A percentile compares a stretch with the other conserved stretches of the same genome.
phyloP scores from a whole-genome alignment of 2,797 vertebrate species.

The Tangara arthus region DNA sequence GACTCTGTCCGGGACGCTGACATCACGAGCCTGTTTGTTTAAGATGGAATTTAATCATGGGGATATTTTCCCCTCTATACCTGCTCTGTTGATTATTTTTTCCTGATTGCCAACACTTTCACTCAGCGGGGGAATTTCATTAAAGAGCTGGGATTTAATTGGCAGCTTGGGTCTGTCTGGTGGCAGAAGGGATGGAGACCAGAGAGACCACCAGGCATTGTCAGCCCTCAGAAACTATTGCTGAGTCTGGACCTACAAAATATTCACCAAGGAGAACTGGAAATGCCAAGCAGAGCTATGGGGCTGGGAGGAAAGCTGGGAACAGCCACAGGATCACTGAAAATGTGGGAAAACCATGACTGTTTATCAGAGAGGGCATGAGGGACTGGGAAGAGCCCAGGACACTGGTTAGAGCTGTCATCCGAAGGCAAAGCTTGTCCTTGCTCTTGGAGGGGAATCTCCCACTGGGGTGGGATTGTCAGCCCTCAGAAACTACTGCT shows the following conservation, averaged over 20 bases:
- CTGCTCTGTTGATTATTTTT: constrained; percentile 42
- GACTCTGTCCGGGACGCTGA: constrained; percentile 46
- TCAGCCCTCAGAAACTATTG: not conserved
- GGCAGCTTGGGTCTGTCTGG: not conserved
- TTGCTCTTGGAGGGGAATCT: not conserved
- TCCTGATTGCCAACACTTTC: not conserved
- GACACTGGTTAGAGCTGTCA: fast-evolving
- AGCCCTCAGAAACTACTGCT: not conserved
- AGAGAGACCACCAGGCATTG: not conserved
- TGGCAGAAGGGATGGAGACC: not conserved
- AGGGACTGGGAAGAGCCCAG: not conserved
- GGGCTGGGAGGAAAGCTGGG: not conserved
- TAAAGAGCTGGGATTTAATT: not conserved
- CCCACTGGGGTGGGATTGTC: too few species aligned
- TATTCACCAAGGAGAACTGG: not conserved
- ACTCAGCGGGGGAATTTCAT: not conserved
- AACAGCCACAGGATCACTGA: fast-evolving
- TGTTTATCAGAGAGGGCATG: not conserved
- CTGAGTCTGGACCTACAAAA: not conserved
- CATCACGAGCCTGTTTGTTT: constrained; percentile 62
- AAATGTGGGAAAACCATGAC: fast-evolving
- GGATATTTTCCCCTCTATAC: constrained; percentile 32
- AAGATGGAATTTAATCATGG: constrained; percentile 63
- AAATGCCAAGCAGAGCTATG: not conserved
- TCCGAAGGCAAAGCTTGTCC: not conserved